Conservation (phyloP, 1,140 invertebrate genomes). For the Diachasma alloeum region DNA sequence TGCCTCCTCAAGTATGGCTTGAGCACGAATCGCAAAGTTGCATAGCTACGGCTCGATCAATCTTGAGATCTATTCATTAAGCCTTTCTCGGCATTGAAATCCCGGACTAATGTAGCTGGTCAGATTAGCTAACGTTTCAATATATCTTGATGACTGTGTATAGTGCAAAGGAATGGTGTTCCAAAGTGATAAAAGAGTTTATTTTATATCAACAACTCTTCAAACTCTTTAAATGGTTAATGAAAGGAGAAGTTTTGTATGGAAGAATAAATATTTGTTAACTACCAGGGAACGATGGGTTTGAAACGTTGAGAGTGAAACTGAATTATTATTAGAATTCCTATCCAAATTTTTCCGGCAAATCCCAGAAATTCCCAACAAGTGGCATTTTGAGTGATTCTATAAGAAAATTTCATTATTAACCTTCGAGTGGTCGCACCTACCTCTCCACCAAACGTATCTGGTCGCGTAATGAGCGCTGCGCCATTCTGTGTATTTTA, state of each 20-base stretch:
- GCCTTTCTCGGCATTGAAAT: constrained; percentile 3
- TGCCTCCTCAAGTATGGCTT: background rate
- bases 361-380: too few relatives aligned
- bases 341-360: too few relatives aligned
- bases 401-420: too few relatives aligned
- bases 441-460: too few relatives aligned
- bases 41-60: background rate
- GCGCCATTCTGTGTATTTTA: too few relatives aligned
- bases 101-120: background rate
- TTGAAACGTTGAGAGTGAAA: too few relatives aligned
- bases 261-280: background rate
- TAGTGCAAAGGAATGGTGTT: background rate
- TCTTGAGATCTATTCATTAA: background rate
- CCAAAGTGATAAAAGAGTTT: background rate
- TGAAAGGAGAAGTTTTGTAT: background rate
- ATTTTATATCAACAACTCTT: background rate
- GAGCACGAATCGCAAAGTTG: background rate
- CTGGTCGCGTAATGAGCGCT: too few relatives aligned
- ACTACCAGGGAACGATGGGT: too few relatives aligned
- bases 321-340: too few relatives aligned
- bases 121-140: background rate
- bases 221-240: background rate
- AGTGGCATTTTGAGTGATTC: too few relatives aligned
- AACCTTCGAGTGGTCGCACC: too few relatives aligned
- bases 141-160: background rate